Evolutionary conservation across 2,888 invertebrate genomes (phyloP).

Genomic region (Himalopsyche kuldschensis): DNA sequence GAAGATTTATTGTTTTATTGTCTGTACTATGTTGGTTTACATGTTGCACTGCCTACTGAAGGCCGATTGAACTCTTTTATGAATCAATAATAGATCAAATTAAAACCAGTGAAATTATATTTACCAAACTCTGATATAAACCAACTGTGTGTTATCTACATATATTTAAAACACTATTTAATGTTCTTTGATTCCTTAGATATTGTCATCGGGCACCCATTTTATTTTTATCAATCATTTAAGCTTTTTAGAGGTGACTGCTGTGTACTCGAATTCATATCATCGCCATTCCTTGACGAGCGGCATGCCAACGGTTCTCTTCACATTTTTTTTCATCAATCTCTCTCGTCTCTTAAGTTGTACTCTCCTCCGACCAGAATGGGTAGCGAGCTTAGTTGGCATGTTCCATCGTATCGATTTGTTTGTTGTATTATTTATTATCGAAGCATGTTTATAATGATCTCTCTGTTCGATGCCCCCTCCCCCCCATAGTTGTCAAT

Average conservation of each 20-base stretch:
- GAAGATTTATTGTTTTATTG: no score
- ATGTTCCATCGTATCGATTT: background rate
- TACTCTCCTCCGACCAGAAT: background rate
- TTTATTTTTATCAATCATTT: background rate
- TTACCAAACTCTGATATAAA: no score
- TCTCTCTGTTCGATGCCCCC: background rate
- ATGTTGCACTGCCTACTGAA: no score
- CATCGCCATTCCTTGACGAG: background rate
- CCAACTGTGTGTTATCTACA: no score
- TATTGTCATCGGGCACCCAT: background rate
- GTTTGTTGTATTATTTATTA: constrained; percentile 23
- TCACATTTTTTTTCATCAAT: background rate
- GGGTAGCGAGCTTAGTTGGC: constrained; percentile 5
- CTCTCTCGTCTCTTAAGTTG: background rate
- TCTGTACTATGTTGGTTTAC: no score
- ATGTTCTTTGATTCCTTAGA: background rate
- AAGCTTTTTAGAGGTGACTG: background rate
- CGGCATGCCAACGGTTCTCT: background rate
- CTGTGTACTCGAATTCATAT: background rate
- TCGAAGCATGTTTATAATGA: background rate
- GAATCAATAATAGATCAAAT: no score
- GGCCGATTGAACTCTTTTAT: no score
- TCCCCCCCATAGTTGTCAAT: background rate
- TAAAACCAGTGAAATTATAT: no score
- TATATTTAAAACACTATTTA: background rate